A percentile compares a stretch with the other conserved stretches of the same genome.
phyloP scores from a whole-genome alignment of 2,113 vertebrate species.

The Tricholaema leucomelas region DNA sequence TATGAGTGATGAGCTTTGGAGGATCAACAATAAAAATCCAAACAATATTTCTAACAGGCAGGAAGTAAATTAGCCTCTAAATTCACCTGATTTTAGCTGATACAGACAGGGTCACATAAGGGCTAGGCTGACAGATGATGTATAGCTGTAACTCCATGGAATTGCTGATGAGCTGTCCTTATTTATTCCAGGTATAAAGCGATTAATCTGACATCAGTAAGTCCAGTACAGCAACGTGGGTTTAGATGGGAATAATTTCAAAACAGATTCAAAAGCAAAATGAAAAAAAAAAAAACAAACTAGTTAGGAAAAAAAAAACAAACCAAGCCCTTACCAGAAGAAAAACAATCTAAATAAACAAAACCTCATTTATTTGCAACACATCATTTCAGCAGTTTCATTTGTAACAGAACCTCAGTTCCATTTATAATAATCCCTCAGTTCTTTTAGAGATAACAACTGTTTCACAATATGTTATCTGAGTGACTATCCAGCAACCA shows the following conservation, averaged over 20 bases:
- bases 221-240: background rate
- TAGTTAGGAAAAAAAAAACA: background rate
- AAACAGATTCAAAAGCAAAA: constrained; percentile 12
- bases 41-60: background rate
- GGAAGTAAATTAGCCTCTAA: background rate
- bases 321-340: background rate
- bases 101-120: background rate
- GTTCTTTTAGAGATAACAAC: constrained; percentile 22
- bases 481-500: background rate
- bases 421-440: background rate
- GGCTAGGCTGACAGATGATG: background rate
- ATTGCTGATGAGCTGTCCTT: background rate
- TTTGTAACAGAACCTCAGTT: background rate
- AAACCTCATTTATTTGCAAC: constrained; percentile 37
- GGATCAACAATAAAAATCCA: background rate
- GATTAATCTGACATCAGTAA: background rate
- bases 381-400: background rate
- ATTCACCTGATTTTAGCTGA: background rate
- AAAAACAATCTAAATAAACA: background rate
- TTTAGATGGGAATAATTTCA: background rate
- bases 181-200: background rate
- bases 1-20: constrained; percentile 9
- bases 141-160: background rate
- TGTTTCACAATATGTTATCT: background rate
- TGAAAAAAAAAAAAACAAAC: background rate